Percentiles rank a stretch among this genome's conserved stretches.
phyloP scores from a whole-genome alignment of 2,797 vertebrate genomes.

The Lagorchestes hirsutus region DNA sequence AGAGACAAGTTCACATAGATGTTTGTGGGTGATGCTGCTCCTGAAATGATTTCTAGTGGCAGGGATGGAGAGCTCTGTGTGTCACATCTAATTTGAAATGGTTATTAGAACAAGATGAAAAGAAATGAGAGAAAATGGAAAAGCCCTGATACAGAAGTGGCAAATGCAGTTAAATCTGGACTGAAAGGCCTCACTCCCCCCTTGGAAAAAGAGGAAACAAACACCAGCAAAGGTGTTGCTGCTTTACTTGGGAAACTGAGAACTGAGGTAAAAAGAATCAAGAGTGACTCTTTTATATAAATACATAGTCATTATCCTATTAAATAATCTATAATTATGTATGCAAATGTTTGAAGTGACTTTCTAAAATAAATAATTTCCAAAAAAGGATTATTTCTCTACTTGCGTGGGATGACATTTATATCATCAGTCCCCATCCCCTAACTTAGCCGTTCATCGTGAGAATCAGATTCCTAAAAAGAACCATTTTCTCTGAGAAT shows the following conservation, averaged over 20 bases:
- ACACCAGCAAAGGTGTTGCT: not conserved
- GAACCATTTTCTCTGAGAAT: not conserved
- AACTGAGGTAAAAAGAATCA: not conserved
- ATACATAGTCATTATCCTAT: not conserved
- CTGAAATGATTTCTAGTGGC: constrained; percentile 91
- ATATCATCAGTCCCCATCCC: not conserved
- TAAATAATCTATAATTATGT: not conserved
- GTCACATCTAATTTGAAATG: constrained; percentile 96
- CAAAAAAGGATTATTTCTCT: not conserved
- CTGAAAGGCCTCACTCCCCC: not conserved
- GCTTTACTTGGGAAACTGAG: not conserved
- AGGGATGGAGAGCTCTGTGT: constrained; percentile 91
- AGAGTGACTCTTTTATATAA: not conserved
- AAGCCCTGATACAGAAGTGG: constrained; percentile 33
- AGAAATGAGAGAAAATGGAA: constrained; percentile 86
- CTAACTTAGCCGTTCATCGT: not conserved
- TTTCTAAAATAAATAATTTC: not conserved
- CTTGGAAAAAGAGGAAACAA: not conserved
- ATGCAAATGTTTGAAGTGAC: not conserved
- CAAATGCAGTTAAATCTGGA: not conserved
- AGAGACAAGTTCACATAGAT: constrained; percentile 91
- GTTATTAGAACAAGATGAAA: constrained; percentile 95
- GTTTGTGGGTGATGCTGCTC: constrained; percentile 89
- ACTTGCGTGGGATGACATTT: not conserved
- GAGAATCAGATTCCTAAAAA: not conserved